Conservation (phyloP, 2,797 vertebrate species). For the Paguma larvata region DNA sequence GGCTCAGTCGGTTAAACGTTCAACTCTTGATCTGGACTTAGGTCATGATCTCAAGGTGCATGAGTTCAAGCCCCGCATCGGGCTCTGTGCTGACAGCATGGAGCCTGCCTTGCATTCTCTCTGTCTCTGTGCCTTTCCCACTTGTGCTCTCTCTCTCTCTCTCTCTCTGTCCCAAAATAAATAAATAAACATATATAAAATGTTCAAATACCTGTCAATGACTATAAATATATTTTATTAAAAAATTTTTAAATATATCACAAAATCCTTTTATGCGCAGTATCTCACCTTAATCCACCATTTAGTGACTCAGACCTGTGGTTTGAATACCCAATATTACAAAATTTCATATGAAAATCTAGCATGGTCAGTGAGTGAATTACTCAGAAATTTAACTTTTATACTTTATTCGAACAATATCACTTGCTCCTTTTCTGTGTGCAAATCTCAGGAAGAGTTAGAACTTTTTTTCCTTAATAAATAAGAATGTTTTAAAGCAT, state of each 20-base stretch:
- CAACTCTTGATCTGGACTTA: no score
- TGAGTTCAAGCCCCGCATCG: no score
- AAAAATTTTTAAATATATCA: background rate
- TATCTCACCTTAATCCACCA: background rate
- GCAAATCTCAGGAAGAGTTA: background rate
- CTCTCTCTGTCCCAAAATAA: no score
- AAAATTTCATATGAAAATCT: background rate
- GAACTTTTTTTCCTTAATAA: background rate
- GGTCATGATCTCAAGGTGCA: no score
- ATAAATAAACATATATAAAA: background rate
- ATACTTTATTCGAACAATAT: background rate
- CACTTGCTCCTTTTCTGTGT: background rate
- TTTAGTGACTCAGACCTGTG: background rate
- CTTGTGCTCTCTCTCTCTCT: no score
- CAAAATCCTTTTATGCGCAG: background rate
- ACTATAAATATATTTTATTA: background rate
- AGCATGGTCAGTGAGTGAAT: rapidly evolving
- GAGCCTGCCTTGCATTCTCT: no score
- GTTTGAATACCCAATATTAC: background rate
- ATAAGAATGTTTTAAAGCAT: background rate
- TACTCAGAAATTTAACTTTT: background rate
- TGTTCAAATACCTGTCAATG: background rate
- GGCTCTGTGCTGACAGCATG: no score
- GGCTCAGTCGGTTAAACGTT: no score
- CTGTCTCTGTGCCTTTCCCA: no score